phyloP scores from a whole-genome alignment of 1,140 invertebrate genomes.

The Zaprionus africanus region DNA sequence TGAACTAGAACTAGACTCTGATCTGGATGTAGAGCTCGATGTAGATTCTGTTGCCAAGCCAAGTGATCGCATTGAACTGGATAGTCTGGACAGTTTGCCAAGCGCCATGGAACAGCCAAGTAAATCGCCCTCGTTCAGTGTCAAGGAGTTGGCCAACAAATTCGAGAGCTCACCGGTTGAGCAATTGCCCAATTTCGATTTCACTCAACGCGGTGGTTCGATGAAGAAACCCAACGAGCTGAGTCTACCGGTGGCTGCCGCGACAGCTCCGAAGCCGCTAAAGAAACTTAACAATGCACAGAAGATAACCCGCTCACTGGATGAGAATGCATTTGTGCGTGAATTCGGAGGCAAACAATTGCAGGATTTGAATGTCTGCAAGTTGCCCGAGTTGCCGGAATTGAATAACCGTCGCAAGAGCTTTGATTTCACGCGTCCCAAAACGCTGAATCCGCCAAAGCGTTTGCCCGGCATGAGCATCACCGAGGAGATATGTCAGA shows the following conservation, averaged over 20 bases:
- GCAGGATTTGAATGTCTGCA: conserved; percentile 77
- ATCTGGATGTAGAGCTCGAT: conserved; percentile 31
- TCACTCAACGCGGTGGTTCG: conserved; percentile 63
- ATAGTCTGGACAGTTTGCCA: conserved; percentile 74
- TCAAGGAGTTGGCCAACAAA: conserved; percentile 86
- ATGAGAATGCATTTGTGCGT: conserved; percentile 89
- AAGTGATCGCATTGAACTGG: conserved; percentile 73
- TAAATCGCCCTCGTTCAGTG: conserved; percentile 84
- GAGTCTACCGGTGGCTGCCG: conserved; percentile 29
- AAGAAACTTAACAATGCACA: conserved; percentile 86
- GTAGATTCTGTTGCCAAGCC: conserved; percentile 29
- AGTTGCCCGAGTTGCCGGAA: conserved; percentile 71
- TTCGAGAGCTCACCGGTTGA: conserved; percentile 86
- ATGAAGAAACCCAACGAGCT: conserved; percentile 73
- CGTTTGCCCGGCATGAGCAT: conserved; percentile 86
- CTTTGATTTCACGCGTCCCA: conserved; percentile 85
- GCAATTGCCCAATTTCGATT: conserved; percentile 79
- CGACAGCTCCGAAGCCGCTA: conserved; percentile 52
- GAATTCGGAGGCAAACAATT: conserved; percentile 85
- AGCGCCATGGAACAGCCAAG: conserved; percentile 49
- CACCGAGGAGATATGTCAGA: conserved; percentile 73
- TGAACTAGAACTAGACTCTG: conserved; percentile 22
- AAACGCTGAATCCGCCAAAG: conserved; percentile 86
- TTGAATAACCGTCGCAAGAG: conserved; percentile 82
- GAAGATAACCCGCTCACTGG: conserved; percentile 89